Base-by-base conservation (phyloP, 2,113 vertebrate species). In the Calidris pugnax region DNA sequence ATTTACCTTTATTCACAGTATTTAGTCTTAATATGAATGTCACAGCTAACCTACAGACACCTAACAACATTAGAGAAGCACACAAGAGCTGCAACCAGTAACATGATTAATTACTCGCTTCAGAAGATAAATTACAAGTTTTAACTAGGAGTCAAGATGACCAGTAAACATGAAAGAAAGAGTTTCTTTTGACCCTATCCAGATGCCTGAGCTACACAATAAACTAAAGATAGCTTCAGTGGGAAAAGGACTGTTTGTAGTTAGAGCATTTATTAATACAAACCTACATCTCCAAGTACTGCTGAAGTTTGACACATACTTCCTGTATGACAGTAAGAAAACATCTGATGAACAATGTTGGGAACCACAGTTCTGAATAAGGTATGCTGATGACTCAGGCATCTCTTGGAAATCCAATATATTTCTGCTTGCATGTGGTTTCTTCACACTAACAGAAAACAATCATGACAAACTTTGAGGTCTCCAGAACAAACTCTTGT, bases 301-400 rank as follows among this genome's bases (percentile, higher is more conserved):
- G 77, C 48, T 93, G 39, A 82, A 96, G 76, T 92, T 91, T 90
- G 92, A 94, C 93, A 95, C 69, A 89, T 28, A 28, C 85, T 96
- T 96, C 83, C 94, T 90, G 89, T 73, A 73, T 62, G 53, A 95
- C 86, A 87, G 57, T 35, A 89, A 90, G 66, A 95, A 94, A 85
- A 69, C 53, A 95, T 76, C 41, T 69, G 47, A 95, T 82, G 94
- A 95, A 95, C 92, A 90, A 92, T 73, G 78, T 23, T 82, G 53
- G 62, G 74, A 96, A 97, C 80, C 69, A 76, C 20, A 22, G 66
- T 8, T 80, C 57, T 19, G 14, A 82, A 73, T 87, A 79, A 79
- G 89, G 92, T 89, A 87, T 83, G 89, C 74, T 87, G 84, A 86
- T 95, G 94, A 96, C 83, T 96, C 87, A 91, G 28, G 47, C 90